A percentile compares a stretch with the other conserved stretches of the same genome.
Conservation (phyloP, 2,113 vertebrate species). For the Carlito syrichta region DNA sequence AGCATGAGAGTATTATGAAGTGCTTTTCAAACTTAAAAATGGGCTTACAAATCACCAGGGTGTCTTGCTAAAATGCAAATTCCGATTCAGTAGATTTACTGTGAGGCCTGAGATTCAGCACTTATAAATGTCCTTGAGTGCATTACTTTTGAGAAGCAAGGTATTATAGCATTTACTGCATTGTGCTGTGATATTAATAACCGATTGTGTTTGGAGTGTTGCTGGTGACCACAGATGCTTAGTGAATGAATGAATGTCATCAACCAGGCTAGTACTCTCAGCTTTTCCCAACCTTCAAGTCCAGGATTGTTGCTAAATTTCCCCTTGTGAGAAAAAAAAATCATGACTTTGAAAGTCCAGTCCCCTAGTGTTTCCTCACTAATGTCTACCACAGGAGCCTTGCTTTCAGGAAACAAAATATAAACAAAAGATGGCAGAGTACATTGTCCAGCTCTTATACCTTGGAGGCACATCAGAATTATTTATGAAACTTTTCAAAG, state of each 20-base stretch:
- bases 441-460: not conserved
- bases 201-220: not conserved
- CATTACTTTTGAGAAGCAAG: not conserved
- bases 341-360: not conserved
- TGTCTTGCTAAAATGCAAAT: not conserved
- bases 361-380: not conserved
- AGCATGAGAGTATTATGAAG: not conserved
- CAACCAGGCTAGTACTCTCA: not conserved
- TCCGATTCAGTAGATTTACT: not conserved
- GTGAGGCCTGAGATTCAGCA: not conserved
- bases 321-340: not conserved
- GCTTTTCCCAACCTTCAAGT: not conserved
- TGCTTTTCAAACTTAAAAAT: not conserved
- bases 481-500: not conserved
- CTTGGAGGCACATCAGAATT: not conserved
- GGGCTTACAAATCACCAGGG: not conserved
- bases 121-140: not conserved
- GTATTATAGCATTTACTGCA: not conserved
- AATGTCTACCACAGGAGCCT: not conserved
- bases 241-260: not conserved
- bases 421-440: not conserved
- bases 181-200: not conserved
- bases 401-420: not conserved
- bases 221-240: not conserved
- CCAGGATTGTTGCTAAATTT: not conserved